Base-by-base conservation (phyloP, 2,113 vertebrate species). In the Chaetops frenatus region DNA sequence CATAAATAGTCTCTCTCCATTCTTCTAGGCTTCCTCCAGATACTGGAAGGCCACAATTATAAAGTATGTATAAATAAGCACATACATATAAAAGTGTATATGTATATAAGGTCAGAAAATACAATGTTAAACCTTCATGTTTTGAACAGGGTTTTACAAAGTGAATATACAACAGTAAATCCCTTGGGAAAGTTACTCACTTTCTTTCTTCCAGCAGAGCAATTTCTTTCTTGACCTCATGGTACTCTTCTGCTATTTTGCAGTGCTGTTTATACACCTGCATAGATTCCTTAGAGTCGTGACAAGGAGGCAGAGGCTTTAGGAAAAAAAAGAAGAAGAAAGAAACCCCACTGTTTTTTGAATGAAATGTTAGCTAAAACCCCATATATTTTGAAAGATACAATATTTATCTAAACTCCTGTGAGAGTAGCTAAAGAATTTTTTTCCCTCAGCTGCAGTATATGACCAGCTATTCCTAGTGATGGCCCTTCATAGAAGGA, bases 181-280 rank as follows among this genome's bases (percentile, higher is more conserved):
- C n/a, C 21, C 66, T 69, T 10, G 16, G 29, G 33, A 44, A 65
- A 50, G 44, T 70, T 69, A 97, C 99, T 99, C 96, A 99, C 99
- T 99, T 99, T 96, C 98, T 98, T 86, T 99, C 99, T 97, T 99
- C 99, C n/a, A 99, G 98, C 35, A 98, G 95, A 35, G 98, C 97
- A 20, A 99, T 99, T 96, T 99, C 99, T 47, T 98, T 99, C 95
- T 99, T 99, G 96, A 99, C 99, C 85, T 99, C 98, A 94, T 99
- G 98, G 93, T 99, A 99, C 71, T 99, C 99, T 94, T 98, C 98
- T 25, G 99, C 99, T 98, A 99, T 99, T 97, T 98, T 99, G 98
- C 99, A 99, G 97, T 99, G 99, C 76, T 99, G 98, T 96, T 98
- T 99, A 97, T 99, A 99, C 76, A 99, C 99, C 91, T 99, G 98